Conservation (phyloP, 1,140 invertebrate species). For the Drosophila watanabei region DNA sequence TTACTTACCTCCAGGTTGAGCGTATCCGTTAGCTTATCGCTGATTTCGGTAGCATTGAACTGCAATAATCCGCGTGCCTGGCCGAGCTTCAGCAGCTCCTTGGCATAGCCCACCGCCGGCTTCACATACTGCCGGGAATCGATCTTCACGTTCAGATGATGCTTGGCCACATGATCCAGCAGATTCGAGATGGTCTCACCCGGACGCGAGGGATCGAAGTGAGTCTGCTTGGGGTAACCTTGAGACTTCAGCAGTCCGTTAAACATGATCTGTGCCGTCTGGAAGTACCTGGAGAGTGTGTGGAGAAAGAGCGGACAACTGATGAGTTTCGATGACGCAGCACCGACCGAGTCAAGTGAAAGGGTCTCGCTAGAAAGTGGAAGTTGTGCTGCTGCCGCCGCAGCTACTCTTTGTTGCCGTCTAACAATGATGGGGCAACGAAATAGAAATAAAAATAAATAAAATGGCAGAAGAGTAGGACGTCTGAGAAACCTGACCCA, state of each 20-base stretch:
- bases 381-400: conserved; percentile 49
- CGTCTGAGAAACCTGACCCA: conserved; percentile 54
- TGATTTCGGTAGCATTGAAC: conserved; percentile 88
- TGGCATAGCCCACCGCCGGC: conserved; percentile 90
- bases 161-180: conserved; percentile 89
- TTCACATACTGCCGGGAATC: conserved; percentile 91
- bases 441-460: conserved; percentile 23
- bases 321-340: conserved; percentile 67
- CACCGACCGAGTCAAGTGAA: conserved; percentile 63
- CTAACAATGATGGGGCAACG: conserved; percentile 47
- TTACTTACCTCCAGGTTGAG: conserved; percentile 89
- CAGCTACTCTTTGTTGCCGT: conserved; percentile 19
- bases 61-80: conserved; percentile 88
- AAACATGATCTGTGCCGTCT: conserved; percentile 89
- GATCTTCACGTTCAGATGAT: conserved; percentile 90
- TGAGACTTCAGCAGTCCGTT: conserved; percentile 92
- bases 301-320: conserved; percentile 38
- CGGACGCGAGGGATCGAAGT: conserved; percentile 90
- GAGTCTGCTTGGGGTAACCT: conserved; percentile 90
- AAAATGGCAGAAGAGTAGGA: conserved; percentile 27
- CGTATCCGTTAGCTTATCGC: conserved; percentile 91
- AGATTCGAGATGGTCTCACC: conserved; percentile 89
- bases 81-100: conserved; percentile 89
- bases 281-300: conserved; percentile 88
- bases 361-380: conserved; percentile 78